Conservation (phyloP, 2,797 vertebrate species). For the Paguma larvata region DNA sequence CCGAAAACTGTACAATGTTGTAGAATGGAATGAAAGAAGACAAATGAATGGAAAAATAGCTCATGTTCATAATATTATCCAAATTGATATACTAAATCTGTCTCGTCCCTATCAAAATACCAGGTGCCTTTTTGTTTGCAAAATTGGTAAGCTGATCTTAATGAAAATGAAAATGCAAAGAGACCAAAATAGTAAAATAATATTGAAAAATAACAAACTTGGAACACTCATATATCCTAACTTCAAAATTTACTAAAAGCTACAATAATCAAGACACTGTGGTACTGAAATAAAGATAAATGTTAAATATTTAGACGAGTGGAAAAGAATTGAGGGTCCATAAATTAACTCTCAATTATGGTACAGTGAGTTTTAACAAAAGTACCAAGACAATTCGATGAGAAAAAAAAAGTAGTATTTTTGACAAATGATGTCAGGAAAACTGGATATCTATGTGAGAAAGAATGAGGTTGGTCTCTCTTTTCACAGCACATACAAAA, state of each 20-base stretch:
- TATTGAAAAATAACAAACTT: neutral
- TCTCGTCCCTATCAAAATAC: neutral
- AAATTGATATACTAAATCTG: neutral
- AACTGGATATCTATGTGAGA: neutral
- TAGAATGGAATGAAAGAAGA: neutral
- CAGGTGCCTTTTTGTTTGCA: neutral
- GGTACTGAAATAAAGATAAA: neutral
- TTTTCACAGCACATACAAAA: neutral
- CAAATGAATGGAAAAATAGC: neutral
- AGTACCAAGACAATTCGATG: neutral
- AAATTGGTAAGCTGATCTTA: neutral
- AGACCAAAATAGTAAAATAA: neutral
- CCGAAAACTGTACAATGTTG: neutral
- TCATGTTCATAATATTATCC: neutral
- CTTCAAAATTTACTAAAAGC: neutral
- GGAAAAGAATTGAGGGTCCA: neutral
- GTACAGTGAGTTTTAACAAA: neutral
- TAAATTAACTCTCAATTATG: neutral
- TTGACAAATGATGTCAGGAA: neutral
- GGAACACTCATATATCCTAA: neutral
- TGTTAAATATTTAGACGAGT: neutral
- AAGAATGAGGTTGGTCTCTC: neutral
- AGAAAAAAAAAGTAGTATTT: neutral
- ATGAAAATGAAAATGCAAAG: neutral
- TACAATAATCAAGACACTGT: neutral